Evolutionary conservation across 2,113 vertebrate species (phyloP).

Genomic region (Tretioscincus oriximinensis): DNA sequence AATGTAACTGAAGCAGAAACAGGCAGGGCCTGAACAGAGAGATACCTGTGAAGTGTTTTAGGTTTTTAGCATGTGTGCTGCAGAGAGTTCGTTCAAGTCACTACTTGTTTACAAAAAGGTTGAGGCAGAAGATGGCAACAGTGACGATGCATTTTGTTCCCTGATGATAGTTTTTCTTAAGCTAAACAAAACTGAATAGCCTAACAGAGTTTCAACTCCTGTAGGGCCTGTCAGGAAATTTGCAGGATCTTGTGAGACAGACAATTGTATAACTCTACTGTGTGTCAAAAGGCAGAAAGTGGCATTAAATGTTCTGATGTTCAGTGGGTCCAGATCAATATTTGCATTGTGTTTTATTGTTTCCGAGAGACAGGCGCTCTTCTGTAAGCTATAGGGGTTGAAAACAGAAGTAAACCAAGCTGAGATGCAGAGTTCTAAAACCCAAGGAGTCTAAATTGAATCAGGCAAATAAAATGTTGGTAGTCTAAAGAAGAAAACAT

Average conservation of each 20-base stretch:
- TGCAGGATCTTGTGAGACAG: constrained; percentile 6
- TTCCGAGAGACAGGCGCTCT: not conserved
- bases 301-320: not conserved
- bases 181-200: not conserved
- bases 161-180: not conserved
- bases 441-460: constrained; percentile 45
- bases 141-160: constrained; percentile 47
- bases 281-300: not conserved
- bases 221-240: not conserved
- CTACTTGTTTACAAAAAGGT: constrained; percentile 66
- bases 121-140: constrained; percentile 50
- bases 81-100: constrained; percentile 72
- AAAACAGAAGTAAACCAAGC: constrained; percentile 44
- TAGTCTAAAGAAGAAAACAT: constrained; percentile 33
- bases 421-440: constrained; percentile 37
- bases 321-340: not conserved
- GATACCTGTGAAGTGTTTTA: constrained; percentile 62
- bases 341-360: not conserved
- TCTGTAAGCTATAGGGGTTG: constrained; percentile 10
- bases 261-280: constrained; percentile 21
- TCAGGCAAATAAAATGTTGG: constrained; percentile 34
- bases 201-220: not conserved
- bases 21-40: constrained; percentile 59
- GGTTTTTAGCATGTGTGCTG: constrained; percentile 60
- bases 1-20: constrained; percentile 64